These are phyloP conservation scores for Tiliqua scincoides DNA, from an alignment of 2,113 vertebrate species.

Conservation along the genomic window DNA sequence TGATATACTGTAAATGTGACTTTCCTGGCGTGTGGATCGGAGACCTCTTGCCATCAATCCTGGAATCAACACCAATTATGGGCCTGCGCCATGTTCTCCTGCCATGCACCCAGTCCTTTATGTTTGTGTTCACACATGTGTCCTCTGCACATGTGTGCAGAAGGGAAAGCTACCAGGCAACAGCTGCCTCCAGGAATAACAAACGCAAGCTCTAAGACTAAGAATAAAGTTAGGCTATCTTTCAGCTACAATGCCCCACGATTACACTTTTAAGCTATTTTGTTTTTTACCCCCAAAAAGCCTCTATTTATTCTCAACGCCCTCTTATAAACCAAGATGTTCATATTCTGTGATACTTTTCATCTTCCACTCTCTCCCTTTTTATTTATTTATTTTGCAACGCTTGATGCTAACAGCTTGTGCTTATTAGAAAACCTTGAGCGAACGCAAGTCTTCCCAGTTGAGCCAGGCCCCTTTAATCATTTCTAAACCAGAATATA, in stretches of 20 bases:
- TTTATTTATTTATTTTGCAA: background rate
- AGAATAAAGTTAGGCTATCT: background rate
- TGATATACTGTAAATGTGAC: too few species aligned
- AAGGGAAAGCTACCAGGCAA: too few species aligned
- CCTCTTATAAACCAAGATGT: background rate
- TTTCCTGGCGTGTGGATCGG: too few species aligned
- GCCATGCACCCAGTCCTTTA: too few species aligned
- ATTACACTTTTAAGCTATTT: background rate
- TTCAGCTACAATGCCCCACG: background rate
- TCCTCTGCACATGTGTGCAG: too few species aligned
- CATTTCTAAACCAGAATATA: slow-evolving; percentile 27
- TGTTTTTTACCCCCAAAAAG: background rate
- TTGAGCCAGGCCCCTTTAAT: slow-evolving; percentile 24
- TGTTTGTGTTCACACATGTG: too few species aligned
- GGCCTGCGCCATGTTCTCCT: too few species aligned
- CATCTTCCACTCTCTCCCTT: background rate
- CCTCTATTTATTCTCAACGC: background rate
- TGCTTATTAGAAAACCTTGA: background rate
- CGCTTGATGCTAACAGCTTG: background rate
- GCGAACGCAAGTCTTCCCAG: background rate
- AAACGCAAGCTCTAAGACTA: too few species aligned
- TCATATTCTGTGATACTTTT: background rate
- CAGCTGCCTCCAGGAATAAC: too few species aligned
- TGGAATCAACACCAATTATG: too few species aligned
- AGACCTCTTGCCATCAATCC: too few species aligned